Base-by-base conservation (phyloP, 2,797 vertebrate species). In the Dermochelys coriacea region DNA sequence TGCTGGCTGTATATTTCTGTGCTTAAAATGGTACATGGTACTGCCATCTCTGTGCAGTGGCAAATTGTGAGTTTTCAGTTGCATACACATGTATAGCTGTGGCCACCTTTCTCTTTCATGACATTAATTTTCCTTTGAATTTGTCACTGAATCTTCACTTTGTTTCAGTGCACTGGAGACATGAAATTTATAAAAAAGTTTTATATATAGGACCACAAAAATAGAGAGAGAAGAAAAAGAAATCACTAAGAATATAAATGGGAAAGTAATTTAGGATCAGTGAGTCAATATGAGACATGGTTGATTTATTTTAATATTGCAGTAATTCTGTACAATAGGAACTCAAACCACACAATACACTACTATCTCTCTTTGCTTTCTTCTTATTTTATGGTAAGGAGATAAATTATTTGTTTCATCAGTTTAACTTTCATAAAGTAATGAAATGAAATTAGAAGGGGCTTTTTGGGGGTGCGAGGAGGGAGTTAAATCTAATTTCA, bases 341-440 rank as follows among this genome's bases (percentile, higher is more conserved):
- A 80, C 3, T 85, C n/a, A 84, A 81, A 25, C n/a, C 12, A 1
- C 64, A 68, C 3, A 55, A 61, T 83, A 52, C 34, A 3, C 1
- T 64, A 74, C 2, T 29, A 16, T 49, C 54, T 27, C 51, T 87
- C 6, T 78, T 93, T 54, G 0, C 3, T 87, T 92, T 89, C 45
- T 85, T 88, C 55, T 94, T 92, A n/a, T 90, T 91, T 84, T 94
- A 34, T 92, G 49, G 18, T 23, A 71, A 50, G 77, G 45, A 95
- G 37, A 91, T 2, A 29, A 23, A 27, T n/a, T 8, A 71, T 78
- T 61, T 91, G 29, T 77, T 89, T 84, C 88, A 31, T 90, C 75
- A 87, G 19, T 91, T 81, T 84, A 86, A 34, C 64, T 84, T 54
- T 52, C 87, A 59, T 86, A 29, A 82, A 8, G 23, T 51, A 94